Conservation (phyloP, 2,797 vertebrate genomes). For the Coendou prehensilis region DNA sequence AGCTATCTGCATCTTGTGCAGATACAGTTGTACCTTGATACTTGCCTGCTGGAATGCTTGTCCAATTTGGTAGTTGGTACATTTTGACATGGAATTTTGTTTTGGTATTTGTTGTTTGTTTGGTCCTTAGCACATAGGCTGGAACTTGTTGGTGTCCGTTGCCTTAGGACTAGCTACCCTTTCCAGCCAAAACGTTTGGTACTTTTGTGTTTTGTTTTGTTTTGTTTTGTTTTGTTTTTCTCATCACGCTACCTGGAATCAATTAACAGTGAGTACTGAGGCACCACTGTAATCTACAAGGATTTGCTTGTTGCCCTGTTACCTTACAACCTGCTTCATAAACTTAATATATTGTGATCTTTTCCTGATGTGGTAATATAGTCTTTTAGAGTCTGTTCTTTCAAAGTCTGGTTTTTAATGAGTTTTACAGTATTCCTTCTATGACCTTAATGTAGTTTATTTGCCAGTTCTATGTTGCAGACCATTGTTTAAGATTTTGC, state of each 20-base stretch:
- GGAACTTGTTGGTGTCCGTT: background rate
- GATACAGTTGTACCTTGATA: background rate
- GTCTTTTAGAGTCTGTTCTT: background rate
- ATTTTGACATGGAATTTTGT: background rate
- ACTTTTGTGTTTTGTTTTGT: too few relatives aligned
- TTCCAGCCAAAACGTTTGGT: background rate
- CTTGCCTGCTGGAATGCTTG: background rate
- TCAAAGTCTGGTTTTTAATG: background rate
- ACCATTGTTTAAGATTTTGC: background rate
- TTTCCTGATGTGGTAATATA: background rate
- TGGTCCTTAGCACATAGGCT: background rate
- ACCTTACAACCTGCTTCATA: background rate
- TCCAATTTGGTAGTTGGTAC: background rate
- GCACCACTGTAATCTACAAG: background rate
- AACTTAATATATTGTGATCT: background rate
- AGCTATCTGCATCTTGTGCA: background rate
- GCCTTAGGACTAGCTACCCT: background rate
- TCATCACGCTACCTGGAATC: background rate
- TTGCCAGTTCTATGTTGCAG: background rate
- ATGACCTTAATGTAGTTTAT: background rate
- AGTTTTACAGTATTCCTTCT: background rate
- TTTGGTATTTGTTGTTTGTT: background rate
- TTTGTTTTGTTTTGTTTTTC: background rate
- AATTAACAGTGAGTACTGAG: background rate
- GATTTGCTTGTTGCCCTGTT: background rate